phyloP scores from a whole-genome alignment of 2,797 vertebrate genomes.

The Diceros bicornis region DNA sequence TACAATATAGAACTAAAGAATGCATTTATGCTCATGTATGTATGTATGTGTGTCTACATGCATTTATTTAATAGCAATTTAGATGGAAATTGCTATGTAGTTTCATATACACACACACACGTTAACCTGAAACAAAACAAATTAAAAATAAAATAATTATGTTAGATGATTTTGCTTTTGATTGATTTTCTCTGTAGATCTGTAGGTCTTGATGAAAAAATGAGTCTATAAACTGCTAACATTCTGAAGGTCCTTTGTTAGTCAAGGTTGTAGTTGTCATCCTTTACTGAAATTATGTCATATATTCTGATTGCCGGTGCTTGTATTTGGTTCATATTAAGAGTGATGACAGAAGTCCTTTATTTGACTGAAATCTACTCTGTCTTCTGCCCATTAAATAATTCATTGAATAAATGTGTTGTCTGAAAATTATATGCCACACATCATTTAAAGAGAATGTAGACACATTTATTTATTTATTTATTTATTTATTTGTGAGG shows the following conservation, averaged over 20 bases:
- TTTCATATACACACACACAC: not conserved
- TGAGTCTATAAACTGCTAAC: not conserved
- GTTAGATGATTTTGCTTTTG: conserved; percentile 5
- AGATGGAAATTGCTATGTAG: not conserved
- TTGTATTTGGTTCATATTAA: not conserved
- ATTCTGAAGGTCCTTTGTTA: not conserved
- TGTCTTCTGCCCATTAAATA: not conserved
- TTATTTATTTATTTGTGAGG: too few relatives aligned
- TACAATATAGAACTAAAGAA: not conserved
- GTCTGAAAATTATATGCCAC: not conserved
- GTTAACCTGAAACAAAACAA: not conserved
- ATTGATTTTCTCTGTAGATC: not conserved
- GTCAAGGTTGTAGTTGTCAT: not conserved
- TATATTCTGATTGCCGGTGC: not conserved
- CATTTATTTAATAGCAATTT: not conserved
- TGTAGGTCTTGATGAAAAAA: not conserved
- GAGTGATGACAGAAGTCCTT: not conserved
- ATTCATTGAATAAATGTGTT: conserved; percentile 15
- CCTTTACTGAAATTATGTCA: not conserved
- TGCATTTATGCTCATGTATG: not conserved
- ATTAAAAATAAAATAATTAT: conserved; percentile 17
- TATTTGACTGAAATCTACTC: not conserved
- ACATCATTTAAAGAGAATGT: conserved; percentile 36
- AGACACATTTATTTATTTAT: too few relatives aligned
- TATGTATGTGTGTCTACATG: not conserved